phyloP scores from a whole-genome alignment of 2,113 vertebrate species.

The Ptyas mucosa region DNA sequence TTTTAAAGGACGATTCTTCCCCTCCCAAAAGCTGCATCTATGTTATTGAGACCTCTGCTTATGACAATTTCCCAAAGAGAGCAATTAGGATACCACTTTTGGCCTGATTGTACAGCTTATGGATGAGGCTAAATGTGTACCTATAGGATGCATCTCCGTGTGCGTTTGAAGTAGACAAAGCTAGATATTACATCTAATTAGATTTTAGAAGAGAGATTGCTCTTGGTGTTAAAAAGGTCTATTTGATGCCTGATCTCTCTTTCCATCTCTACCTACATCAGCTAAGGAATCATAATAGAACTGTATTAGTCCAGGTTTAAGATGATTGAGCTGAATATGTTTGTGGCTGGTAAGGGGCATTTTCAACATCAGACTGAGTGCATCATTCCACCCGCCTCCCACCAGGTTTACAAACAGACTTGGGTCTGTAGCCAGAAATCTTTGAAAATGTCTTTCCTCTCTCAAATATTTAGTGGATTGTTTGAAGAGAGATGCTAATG shows the following conservation, averaged over 20 bases:
- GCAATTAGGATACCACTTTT: conserved; percentile 73
- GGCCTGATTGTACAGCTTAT: conserved; percentile 64
- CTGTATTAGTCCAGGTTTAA: not conserved
- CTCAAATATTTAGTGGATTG: not conserved
- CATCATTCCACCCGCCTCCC: not conserved
- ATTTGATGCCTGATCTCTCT: not conserved
- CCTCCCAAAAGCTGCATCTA: conserved; percentile 37
- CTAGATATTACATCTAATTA: not conserved
- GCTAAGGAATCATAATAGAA: not conserved
- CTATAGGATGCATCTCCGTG: conserved; percentile 36
- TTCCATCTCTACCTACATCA: not conserved
- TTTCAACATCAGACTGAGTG: not conserved
- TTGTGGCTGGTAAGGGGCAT: not conserved
- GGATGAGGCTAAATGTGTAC: conserved; percentile 51
- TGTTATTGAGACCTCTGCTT: conserved; percentile 50
- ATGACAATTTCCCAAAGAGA: conserved; percentile 72
- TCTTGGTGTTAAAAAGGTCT: not conserved
- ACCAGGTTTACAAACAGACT: not conserved
- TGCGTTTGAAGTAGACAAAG: conserved; percentile 6
- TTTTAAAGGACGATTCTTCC: not conserved
- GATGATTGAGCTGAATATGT: not conserved
- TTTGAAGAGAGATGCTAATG: not conserved
- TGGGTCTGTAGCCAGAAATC: not conserved
- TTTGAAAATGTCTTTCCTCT: not conserved
- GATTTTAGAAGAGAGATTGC: not conserved